These are phyloP conservation scores for Hemicrepidius hirtus DNA, from an alignment of 2,888 invertebrate genomes.

Conservation along the genomic window DNA sequence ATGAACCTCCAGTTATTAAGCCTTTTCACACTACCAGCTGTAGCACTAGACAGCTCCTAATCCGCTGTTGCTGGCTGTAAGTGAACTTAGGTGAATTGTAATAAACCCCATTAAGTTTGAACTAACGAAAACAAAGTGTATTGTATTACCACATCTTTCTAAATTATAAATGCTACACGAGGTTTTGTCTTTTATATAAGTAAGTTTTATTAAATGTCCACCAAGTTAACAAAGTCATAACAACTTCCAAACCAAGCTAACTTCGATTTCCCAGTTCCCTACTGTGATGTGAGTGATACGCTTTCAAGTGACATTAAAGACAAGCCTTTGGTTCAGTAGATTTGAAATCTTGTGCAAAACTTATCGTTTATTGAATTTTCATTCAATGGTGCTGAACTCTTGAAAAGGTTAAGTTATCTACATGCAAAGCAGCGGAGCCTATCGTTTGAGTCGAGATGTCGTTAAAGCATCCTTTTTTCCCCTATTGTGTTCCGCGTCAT, in stretches of 20 bases:
- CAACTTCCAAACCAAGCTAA: slow-evolving; percentile 20
- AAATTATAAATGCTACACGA: no score
- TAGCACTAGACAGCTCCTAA: no score
- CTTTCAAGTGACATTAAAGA: slow-evolving; percentile 16
- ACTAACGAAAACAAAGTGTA: no score
- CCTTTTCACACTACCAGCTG: no score
- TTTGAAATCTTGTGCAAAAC: slow-evolving; percentile 32
- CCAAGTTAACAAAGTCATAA: slow-evolving; percentile 5
- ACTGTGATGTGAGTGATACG: slow-evolving; percentile 11
- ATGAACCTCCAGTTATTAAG: no score
- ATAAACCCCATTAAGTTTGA: no score
- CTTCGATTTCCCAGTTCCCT: slow-evolving; percentile 16
- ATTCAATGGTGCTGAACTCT: slow-evolving; percentile 10
- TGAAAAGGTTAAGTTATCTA: slow-evolving; percentile 4
- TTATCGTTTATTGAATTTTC: slow-evolving; percentile 35
- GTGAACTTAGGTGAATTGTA: no score
- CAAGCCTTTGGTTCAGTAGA: slow-evolving; percentile 19
- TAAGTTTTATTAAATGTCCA: no score
- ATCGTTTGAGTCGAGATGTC: slow-evolving; percentile 4
- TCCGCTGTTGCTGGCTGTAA: no score
- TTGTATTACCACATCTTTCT: no score
- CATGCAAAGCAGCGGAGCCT: neutral
- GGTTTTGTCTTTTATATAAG: no score
- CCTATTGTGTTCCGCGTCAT: neutral
- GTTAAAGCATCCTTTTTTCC: slow-evolving; percentile 14